Evolutionary conservation across 2,888 invertebrate species (phyloP).

Genomic region (Thereva nobilitata): DNA sequence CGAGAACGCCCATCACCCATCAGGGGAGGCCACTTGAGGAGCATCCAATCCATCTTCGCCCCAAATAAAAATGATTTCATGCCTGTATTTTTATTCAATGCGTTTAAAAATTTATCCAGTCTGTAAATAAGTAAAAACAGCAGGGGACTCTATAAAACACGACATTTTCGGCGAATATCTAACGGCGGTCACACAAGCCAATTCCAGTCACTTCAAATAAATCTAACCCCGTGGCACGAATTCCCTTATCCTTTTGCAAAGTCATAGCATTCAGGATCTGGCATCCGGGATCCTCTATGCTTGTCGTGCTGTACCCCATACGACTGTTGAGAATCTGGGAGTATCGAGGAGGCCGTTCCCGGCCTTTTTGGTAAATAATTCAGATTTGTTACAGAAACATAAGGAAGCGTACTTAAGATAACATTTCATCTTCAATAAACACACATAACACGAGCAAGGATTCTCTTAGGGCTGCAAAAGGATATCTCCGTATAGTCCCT

Average conservation of each 20-base stretch:
- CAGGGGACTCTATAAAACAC: constrained; percentile 19
- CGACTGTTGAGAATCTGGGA: too few relatives aligned
- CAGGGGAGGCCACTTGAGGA: background rate
- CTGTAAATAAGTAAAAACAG: constrained; percentile 23
- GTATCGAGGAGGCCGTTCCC: too few relatives aligned
- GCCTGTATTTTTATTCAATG: constrained; percentile 18
- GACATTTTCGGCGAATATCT: background rate
- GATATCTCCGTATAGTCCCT: constrained; percentile 25
- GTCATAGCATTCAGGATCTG: constrained; percentile 19
- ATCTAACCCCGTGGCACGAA: constrained; percentile 30
- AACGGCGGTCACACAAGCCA: constrained; percentile 33
- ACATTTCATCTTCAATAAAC: constrained; percentile 41
- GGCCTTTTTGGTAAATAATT: constrained; percentile 34
- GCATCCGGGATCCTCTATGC: constrained; percentile 2
- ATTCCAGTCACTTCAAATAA: constrained; percentile 36
- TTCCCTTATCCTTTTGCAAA: constrained; percentile 19
- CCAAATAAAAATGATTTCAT: constrained; percentile 16
- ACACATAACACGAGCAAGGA: constrained; percentile 27
- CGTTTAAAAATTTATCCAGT: constrained; percentile 26
- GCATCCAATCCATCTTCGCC: constrained; percentile 12
- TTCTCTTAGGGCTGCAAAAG: constrained; percentile 17
- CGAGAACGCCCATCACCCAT: too few relatives aligned
- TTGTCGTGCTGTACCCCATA: too few relatives aligned
- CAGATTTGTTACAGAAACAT: constrained; percentile 35
- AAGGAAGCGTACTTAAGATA: constrained; percentile 38